These are phyloP conservation scores for Hippocampus barbouri DNA, from an alignment of 2,113 vertebrate species.

Conservation along the genomic window DNA sequence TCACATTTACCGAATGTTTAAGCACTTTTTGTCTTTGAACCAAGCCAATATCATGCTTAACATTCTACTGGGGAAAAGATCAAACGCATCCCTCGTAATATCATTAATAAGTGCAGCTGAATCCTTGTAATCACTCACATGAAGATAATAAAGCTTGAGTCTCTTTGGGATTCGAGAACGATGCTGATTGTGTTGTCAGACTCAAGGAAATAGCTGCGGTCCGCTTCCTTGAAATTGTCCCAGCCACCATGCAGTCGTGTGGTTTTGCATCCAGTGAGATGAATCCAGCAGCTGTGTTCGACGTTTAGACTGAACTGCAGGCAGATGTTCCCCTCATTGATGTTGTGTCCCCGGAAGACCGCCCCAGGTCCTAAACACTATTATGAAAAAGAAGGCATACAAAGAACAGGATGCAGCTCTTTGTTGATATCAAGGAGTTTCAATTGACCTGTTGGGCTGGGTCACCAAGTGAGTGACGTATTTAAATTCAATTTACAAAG, in stretches of 20 bases:
- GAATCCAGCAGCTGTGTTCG: conserved; percentile 40
- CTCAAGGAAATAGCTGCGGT: conserved; percentile 40
- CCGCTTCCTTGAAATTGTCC: conserved; percentile 49
- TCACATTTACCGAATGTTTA: not conserved
- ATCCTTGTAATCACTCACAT: not conserved
- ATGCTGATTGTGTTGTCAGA: conserved; percentile 16
- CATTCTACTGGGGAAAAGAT: not conserved
- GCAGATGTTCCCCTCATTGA: conserved; percentile 46
- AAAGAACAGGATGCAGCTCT: not conserved
- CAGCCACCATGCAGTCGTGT: conserved; percentile 30
- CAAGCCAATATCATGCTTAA: not conserved
- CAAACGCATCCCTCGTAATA: not conserved
- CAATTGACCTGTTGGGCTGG: not conserved
- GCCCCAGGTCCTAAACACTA: conserved; percentile 2
- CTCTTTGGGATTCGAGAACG: conserved; percentile 1
- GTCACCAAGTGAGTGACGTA: not conserved
- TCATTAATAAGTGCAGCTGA: not conserved
- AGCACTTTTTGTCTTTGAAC: not conserved
- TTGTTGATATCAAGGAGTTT: conserved; percentile 10
- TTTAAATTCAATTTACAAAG: too few relatives aligned
- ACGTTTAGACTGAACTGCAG: conserved; percentile 18
- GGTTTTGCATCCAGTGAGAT: conserved; percentile 39
- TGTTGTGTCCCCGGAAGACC: conserved; percentile 37
- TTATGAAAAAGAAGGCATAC: not conserved
- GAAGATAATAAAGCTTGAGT: not conserved